These are phyloP conservation scores for Schizothorax lantsangensis DNA, from an alignment of 2,797 vertebrate species.

Conservation along the genomic window DNA sequence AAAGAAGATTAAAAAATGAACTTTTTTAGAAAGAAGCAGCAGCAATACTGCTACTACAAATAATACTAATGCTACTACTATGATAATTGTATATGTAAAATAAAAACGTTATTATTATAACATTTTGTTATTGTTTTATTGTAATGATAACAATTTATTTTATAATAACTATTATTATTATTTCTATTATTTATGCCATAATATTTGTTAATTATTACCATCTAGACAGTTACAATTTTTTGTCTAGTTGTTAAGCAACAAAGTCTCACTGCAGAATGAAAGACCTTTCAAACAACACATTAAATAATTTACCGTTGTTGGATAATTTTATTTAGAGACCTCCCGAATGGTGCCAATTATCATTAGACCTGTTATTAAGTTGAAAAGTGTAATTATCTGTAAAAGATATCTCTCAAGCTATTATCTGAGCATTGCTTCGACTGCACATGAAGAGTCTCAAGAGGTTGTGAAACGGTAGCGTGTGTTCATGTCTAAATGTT, in stretches of 20 bases:
- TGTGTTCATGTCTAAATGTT: not conserved
- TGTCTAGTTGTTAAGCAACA: not conserved
- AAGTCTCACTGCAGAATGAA: not conserved
- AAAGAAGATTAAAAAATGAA: not conserved
- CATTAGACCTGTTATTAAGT: not conserved
- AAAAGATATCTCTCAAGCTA: not conserved
- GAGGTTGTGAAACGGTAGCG: not conserved
- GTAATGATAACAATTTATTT: not conserved
- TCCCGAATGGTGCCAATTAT: not conserved
- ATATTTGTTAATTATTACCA: not conserved
- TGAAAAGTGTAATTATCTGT: not conserved
- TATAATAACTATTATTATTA: not conserved
- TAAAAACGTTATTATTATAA: not conserved
- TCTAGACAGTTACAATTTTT: not conserved
- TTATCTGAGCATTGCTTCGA: not conserved
- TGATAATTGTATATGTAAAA: not conserved
- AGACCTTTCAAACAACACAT: not conserved
- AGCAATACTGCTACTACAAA: not conserved
- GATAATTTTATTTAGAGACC: not conserved
- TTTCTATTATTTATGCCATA: not conserved
- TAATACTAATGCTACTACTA: not conserved
- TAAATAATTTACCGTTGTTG: not conserved
- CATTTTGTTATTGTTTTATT: not conserved
- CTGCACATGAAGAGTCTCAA: not conserved
- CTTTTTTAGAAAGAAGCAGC: not conserved